These are phyloP conservation scores for Anastatus disparis DNA, from an alignment of 1,140 invertebrate species.

Conservation along the genomic window DNA sequence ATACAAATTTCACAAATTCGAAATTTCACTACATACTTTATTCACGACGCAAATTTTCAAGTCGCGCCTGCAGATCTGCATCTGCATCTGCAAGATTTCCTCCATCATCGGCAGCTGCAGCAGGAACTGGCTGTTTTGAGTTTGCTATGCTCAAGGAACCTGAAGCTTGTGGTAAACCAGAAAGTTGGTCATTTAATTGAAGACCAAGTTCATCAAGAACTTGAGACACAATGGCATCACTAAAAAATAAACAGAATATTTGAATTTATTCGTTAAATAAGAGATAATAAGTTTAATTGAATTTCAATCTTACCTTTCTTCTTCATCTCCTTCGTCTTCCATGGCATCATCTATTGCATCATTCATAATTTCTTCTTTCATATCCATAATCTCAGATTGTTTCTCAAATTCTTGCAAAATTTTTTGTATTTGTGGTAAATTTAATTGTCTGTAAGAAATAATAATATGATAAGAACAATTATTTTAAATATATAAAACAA, in stretches of 20 bases:
- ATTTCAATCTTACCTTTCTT: conserved; percentile 82
- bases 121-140: conserved; percentile 69
- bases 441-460: conserved; percentile 78
- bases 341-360: conserved; percentile 99
- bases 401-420: conserved; percentile 99
- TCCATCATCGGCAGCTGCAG: conserved; percentile 65
- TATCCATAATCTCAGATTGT: conserved; percentile 99
- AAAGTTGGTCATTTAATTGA: conserved; percentile 90
- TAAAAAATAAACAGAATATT: conserved; percentile 59
- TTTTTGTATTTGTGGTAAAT: conserved; percentile 98
- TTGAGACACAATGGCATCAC: conserved; percentile 90
- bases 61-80: conserved; percentile 92
- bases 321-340: conserved; percentile 98
- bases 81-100: conserved; percentile 85
- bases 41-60: conserved; percentile 93
- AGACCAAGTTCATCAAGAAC: conserved; percentile 97
- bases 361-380: conserved; percentile 99
- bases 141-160: conserved; percentile 60
- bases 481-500: conserved; percentile 3
- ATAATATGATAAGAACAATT: not conserved
- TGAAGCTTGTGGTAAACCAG: conserved; percentile 80
- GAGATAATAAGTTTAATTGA: conserved; percentile 7
- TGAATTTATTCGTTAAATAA: not conserved
- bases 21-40: conserved; percentile 64
- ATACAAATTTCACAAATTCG: conserved; percentile 35